These are phyloP conservation scores for Enteromius argenteus DNA, from an alignment of 2,797 vertebrate species.

Conservation along the genomic window DNA sequence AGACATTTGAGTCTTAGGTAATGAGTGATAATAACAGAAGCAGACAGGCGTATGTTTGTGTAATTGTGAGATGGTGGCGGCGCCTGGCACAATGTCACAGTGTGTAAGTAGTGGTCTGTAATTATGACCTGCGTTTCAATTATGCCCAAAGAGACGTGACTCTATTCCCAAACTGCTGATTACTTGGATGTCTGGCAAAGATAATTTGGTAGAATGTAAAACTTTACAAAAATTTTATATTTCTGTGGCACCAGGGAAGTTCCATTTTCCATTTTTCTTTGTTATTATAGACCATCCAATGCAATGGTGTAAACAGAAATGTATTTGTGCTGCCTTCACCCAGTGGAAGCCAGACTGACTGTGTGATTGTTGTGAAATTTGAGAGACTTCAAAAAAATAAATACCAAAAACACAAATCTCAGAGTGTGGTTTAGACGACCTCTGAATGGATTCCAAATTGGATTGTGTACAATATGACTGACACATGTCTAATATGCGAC, in stretches of 20 bases:
- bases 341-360: not conserved
- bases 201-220: slow-evolving; percentile 28
- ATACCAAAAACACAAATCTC: slow-evolving; percentile 14
- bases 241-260: not conserved
- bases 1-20: slow-evolving; percentile 49
- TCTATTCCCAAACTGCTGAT: slow-evolving; percentile 28
- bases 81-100: slow-evolving; percentile 43
- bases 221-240: not conserved
- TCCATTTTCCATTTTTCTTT: not conserved
- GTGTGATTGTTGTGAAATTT: slow-evolving; percentile 16
- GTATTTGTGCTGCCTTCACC: not conserved
- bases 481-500: slow-evolving; percentile 30
- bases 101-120: slow-evolving; percentile 42
- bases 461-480: slow-evolving; percentile 35
- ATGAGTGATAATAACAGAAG: slow-evolving; percentile 51
- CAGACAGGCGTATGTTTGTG: slow-evolving; percentile 50
- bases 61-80: slow-evolving; percentile 35
- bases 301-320: not conserved
- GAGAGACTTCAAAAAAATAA: slow-evolving; percentile 4
- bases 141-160: slow-evolving; percentile 40
- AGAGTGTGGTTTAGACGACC: slow-evolving; percentile 9
- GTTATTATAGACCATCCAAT: not conserved
- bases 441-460: slow-evolving; percentile 33
- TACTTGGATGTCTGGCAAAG: slow-evolving; percentile 8
- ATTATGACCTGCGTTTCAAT: slow-evolving; percentile 48